Base-by-base conservation (phyloP, 2,888 invertebrate species). In the Mythimna lalbum region DNA sequence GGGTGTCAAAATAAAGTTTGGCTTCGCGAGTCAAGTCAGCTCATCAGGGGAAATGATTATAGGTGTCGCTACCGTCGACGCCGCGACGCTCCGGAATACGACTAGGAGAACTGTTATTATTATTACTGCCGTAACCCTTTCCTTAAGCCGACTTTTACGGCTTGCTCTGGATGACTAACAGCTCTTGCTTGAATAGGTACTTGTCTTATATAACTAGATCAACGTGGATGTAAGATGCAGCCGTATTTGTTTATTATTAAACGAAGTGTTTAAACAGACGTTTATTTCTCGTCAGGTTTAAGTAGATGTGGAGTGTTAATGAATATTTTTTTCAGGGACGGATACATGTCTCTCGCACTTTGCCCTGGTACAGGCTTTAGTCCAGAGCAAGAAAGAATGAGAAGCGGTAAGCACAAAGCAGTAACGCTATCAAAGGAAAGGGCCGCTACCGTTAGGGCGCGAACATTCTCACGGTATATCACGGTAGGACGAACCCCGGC, bases 111-210 rank as follows among this genome's bases (percentile, higher is more conserved):
- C 63, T 80, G 77, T 77, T 77, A 77, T 77, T 77, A 64, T 76
- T 77, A 77, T 77, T 69, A 77, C 69, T 49, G 52, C 52, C 27
- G 77, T 77, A 77, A 77, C 81, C 80, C 77, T 77, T 77, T 80
- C 69, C 69, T 77, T 80, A 69, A 80, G 77, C 39, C 76, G 69
- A 62, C 63, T 80, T 64, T 80, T 76, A 77, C 80, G 63, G 61
- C 63, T 59, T 63, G 76, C 74, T 64, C 61, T 61, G 69, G 47
- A 77, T 80, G 80, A 68, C 47, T 75, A 56, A 56, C 69, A 67
- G 50, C 39, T 56, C 47, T 63, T 57, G 68, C 33, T 68, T 39
- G 68, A 61, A 59, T 59, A 31, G 57, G 27, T 57, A 49, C 52
- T 74, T 79, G 61, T 62, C 21, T 57, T 62, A 66, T 70, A 63